Percentiles rank a stretch among this genome's conserved stretches.
phyloP scores from a whole-genome alignment of 2,113 vertebrate genomes.

The Oryzias javanicus region DNA sequence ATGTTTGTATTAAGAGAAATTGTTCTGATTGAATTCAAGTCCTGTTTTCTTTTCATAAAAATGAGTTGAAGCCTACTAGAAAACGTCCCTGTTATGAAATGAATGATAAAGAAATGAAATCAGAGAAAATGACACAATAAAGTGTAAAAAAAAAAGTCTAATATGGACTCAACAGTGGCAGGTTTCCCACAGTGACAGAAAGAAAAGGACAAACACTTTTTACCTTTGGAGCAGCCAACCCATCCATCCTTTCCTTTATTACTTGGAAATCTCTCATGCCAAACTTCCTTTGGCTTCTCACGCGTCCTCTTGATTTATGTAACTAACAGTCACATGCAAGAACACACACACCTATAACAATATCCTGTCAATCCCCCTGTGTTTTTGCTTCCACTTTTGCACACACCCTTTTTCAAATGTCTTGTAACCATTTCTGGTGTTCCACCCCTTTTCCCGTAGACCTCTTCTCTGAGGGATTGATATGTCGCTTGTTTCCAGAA shows the following conservation, averaged over 20 bases:
- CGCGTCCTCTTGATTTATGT: constrained; percentile 22
- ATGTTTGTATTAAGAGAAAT: constrained; percentile 42
- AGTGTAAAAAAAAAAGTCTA: constrained; percentile 56
- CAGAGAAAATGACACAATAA: constrained; percentile 31
- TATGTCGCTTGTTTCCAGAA: constrained; percentile 54
- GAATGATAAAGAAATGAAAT: constrained; percentile 56
- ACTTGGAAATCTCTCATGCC: constrained; percentile 2
- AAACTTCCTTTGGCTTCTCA: constrained; percentile 34
- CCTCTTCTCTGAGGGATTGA: constrained; percentile 47
- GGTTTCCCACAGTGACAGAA: constrained; percentile 55
- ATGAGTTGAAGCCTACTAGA: constrained; percentile 51
- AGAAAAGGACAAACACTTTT: constrained; percentile 31
- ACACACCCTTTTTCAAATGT: constrained; percentile 46
- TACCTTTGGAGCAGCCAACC: constrained; percentile 6
- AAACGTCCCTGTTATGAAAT: constrained; percentile 65
- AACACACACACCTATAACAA: constrained; percentile 36
- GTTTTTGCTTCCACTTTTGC: constrained; percentile 24
- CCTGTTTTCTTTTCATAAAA: constrained; percentile 59
- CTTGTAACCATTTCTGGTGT: constrained; percentile 49
- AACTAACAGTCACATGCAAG: constrained; percentile 18
- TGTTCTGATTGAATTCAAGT: constrained; percentile 47
- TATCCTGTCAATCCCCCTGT: constrained; percentile 58
- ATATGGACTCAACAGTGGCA: constrained; percentile 55
- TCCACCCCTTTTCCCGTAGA: constrained; percentile 55
- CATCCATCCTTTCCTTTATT: constrained; percentile 7